Evolutionary conservation across 2,888 invertebrate species (phyloP), one percentile per base, ranked within the genome.

Genomic region (Andrena hattorfiana): DNA sequence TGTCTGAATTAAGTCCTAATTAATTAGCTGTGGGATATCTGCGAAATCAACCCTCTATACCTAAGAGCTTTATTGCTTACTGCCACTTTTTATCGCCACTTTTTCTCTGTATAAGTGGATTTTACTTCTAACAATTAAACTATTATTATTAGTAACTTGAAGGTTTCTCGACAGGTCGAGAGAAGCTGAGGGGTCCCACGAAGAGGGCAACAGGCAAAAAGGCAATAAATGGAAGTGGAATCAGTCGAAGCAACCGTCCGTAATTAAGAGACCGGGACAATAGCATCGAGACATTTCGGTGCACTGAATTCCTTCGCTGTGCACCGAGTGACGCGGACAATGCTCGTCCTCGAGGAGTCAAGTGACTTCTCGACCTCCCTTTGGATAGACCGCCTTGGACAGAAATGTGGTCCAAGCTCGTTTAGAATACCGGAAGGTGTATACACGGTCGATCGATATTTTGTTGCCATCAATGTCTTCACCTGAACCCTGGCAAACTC

Each of bases 321-420:
- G 63, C 64, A 69, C 20, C 51, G 68, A 68, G 60, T 59, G 70
- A 72, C 64, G 60, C 77, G 79, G 76, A 87, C 87, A 87, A 87
- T 87, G 87, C 76, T 72, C 54, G 76, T 75, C 66, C 85, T 81
- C 84, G 30, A 72, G 69, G 67, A 86, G 86, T 85, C 85, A 73
- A 88, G 77, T 77, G 86, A 81, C 81, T 83, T 59, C 83, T 87
- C 83, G 83, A 87, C 83, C 87, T 84, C 83, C 60, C 83, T 77
- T 75, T 85, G 49, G 74, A 77, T 74, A 67, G 51, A 54, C 74
- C 67, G 56, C 60, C 26, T 51, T 49, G 84, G 66, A 77, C 72
- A 62, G 85, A 84, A 85, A 86, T 35, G 73, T 32, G 81, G 86
- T 73, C 76, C 76, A 54, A 63, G 73, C 62, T 82, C 74, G 82